Evolutionary conservation across 2,888 invertebrate genomes (phyloP), one percentile per base, ranked within the genome.

Genomic region (Notodonta ziczac): DNA sequence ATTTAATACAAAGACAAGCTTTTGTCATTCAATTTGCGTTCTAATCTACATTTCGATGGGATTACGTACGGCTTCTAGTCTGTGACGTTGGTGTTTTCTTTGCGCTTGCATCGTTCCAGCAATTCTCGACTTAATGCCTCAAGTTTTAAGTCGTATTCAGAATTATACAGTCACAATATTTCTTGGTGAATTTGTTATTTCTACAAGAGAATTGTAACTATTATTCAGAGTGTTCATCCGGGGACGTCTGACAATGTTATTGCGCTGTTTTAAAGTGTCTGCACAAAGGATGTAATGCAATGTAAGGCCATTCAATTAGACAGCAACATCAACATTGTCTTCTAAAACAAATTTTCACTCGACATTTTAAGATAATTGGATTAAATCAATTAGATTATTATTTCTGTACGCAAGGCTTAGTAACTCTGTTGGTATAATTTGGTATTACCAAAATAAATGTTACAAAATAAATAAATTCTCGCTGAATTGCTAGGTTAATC

Each of bases 21-120:
- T 74, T 75, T 80, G 75, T 74, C 76, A 70, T 81, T 77, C 76
- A 81, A 80, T 77, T 80, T 80, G 67, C 72, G 68, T 69, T 76
- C 69, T 70, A 70, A 72, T 72, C 74, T 72, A 62, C 66, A 67
- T 63, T 71, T 75, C 60, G 59, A 62, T 60, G 56, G 58, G 50
- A 51, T 67, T 73, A 71, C 63, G 65, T 76, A 24, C 24, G 24
- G 24, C 24, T 24, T 67, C 72, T 70, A 73, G 72, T 72, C 66
- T 66, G 72, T 74, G 70, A 70, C 71, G 72, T 67, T 66, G 65
- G 66, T 71, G 61, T 60, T 72, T 66, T 59, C 60, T 65, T 50
- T 32, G 59, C 66, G 52, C 42, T 57, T 44, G 55, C 14, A 48
- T 59, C 59, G 54, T 55, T 52, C 61, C 59, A 64, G 46, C 60